These are phyloP conservation scores for Baccha elongata DNA, from an alignment of 2,888 invertebrate genomes.

Conservation along the genomic window DNA sequence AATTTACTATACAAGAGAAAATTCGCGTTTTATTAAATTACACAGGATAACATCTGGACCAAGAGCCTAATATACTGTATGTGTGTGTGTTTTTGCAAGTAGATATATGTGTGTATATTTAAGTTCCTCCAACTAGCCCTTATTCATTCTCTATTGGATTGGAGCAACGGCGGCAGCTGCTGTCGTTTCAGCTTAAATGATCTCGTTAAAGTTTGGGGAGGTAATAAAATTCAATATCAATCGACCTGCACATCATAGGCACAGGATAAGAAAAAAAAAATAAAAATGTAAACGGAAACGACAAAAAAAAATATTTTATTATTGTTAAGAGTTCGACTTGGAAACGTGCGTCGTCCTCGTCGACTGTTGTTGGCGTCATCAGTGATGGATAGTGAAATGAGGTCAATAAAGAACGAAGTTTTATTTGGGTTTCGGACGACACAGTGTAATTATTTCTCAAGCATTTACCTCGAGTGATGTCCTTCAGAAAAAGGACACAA, in stretches of 20 bases:
- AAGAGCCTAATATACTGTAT: conserved; percentile 4
- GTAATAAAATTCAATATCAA: conserved; percentile 65
- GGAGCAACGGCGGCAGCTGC: too few relatives aligned
- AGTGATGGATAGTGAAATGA: conserved; percentile 17
- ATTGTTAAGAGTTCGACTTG: neutral
- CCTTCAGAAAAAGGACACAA: conserved; percentile 39
- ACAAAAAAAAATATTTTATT: conserved; percentile 10
- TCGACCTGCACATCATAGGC: conserved; percentile 16
- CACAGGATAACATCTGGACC: conserved; percentile 46
- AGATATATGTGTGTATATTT: neutral
- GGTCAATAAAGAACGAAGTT: conserved; percentile 55
- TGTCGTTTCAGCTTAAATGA: conserved; percentile 55
- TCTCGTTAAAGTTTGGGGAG: conserved; percentile 65
- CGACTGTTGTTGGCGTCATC: neutral
- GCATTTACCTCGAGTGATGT: conserved; percentile 39
- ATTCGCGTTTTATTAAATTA: conserved; percentile 61
- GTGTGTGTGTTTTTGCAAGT: neutral
- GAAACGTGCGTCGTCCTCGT: neutral
- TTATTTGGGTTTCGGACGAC: conserved; percentile 10
- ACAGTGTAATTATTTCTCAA: conserved; percentile 57
- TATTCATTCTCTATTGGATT: too few relatives aligned
- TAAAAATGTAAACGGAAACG: conserved; percentile 1
- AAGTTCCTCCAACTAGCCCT: neutral
- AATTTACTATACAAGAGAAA: conserved; percentile 50
- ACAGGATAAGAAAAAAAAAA: conserved; percentile 5